phyloP scores from a whole-genome alignment of 2,888 invertebrate species.

The Ornithoptera priamus region DNA sequence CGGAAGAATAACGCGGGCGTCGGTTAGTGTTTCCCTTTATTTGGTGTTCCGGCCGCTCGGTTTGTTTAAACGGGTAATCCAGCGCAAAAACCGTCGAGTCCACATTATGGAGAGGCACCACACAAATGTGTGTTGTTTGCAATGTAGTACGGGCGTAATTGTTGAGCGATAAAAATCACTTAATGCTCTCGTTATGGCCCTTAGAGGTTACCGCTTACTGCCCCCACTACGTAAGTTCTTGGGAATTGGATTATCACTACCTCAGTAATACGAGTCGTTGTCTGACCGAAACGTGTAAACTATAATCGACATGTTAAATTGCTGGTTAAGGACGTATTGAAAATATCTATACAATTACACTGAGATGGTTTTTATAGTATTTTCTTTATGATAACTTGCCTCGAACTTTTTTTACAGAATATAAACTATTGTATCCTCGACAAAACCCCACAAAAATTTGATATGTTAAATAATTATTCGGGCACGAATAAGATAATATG shows the following conservation, averaged over 20 bases:
- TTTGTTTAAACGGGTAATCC: constrained; percentile 76
- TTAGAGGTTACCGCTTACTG: constrained; percentile 57
- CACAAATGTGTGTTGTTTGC: constrained; percentile 64
- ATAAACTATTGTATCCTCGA: too few relatives aligned
- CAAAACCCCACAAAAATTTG: too few relatives aligned
- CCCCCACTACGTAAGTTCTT: constrained; percentile 36
- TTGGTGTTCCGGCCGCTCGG: constrained; percentile 69
- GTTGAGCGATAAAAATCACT: constrained; percentile 72
- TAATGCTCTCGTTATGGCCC: constrained; percentile 57
- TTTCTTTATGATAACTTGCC: background rate
- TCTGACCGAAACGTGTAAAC: constrained; percentile 1
- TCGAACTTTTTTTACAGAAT: background rate
- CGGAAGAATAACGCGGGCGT: constrained; percentile 74
- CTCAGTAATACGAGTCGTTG: constrained; percentile 34
- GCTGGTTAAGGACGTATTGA: background rate
- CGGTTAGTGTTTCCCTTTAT: constrained; percentile 75
- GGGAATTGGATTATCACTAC: constrained; percentile 33
- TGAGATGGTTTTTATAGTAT: background rate
- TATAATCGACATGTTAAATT: background rate
- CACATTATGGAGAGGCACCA: constrained; percentile 61
- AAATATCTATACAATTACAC: background rate
- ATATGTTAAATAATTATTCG: too few relatives aligned
- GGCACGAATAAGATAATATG: too few relatives aligned
- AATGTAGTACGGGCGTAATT: constrained; percentile 64
- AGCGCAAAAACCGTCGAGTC: constrained; percentile 62